phyloP scores from a whole-genome alignment of 2,113 vertebrate species.

The Penelope pileata region DNA sequence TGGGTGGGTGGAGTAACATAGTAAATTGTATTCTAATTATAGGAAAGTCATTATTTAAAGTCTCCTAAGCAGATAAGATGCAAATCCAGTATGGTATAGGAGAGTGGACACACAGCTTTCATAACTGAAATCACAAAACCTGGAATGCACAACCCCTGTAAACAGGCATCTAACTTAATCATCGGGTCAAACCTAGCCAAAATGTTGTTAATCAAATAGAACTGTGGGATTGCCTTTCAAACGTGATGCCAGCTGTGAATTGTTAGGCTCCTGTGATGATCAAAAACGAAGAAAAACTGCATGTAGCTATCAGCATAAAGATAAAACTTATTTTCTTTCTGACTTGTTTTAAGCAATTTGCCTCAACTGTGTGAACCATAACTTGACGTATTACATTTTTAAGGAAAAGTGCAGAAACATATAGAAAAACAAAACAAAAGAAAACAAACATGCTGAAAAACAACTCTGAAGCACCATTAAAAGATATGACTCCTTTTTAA shows the following conservation, averaged over 20 bases:
- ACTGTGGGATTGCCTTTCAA: not conserved
- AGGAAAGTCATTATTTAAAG: not conserved
- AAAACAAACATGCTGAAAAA: fast-evolving
- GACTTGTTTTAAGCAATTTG: not conserved
- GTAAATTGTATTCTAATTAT: not conserved
- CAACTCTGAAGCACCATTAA: not conserved
- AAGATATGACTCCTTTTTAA: not conserved
- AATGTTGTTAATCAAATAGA: not conserved
- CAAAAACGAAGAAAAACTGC: not conserved
- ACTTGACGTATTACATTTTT: not conserved
- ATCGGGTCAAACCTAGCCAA: not conserved
- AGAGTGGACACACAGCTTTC: not conserved
- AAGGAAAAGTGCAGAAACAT: not conserved
- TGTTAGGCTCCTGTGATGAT: not conserved
- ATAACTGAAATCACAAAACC: not conserved
- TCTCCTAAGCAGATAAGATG: not conserved
- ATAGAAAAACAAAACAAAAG: not conserved
- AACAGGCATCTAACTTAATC: not conserved
- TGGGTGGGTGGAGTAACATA: not conserved
- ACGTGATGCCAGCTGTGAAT: not conserved
- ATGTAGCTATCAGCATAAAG: not conserved
- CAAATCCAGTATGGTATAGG: not conserved
- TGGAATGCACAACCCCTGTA: not conserved
- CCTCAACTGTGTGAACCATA: not conserved
- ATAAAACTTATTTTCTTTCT: not conserved